These are phyloP conservation scores for Dicrurus megarhynchus DNA, from an alignment of 2,113 vertebrate genomes.

Conservation along the genomic window DNA sequence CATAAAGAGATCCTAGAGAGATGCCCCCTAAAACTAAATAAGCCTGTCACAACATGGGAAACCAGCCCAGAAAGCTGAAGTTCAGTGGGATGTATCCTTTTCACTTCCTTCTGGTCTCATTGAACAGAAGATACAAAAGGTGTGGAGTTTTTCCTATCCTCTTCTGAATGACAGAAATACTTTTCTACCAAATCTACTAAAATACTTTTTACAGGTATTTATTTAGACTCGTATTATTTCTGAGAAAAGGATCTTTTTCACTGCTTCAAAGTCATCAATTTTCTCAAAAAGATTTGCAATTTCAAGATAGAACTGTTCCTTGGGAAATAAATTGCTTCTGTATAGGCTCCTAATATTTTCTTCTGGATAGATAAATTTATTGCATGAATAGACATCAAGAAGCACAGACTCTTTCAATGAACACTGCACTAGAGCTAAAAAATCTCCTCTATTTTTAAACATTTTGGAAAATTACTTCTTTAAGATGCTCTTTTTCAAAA, in stretches of 20 bases:
- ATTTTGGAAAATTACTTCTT: not conserved
- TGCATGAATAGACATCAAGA: not conserved
- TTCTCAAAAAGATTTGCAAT: not conserved
- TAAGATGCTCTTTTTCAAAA: not conserved
- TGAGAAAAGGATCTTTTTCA: not conserved
- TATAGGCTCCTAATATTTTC: not conserved
- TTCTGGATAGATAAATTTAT: not conserved
- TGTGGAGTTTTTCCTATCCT: not conserved
- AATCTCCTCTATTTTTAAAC: not conserved
- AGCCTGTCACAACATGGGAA: not conserved
- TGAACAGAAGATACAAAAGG: not conserved
- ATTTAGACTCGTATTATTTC: not conserved
- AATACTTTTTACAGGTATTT: not conserved
- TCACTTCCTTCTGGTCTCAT: not conserved
- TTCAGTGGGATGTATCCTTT: not conserved
- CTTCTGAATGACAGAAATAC: not conserved
- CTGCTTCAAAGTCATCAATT: not conserved
- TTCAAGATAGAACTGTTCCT: not conserved
- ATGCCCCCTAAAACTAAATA: not conserved
- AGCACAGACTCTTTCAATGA: not conserved
- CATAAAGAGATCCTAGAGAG: not conserved
- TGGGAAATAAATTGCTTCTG: not conserved
- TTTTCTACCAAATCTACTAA: not conserved
- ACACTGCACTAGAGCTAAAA: not conserved
- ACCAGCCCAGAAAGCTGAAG: not conserved